Base-by-base conservation (phyloP, 2,113 vertebrate species). In the Raja brachyura region DNA sequence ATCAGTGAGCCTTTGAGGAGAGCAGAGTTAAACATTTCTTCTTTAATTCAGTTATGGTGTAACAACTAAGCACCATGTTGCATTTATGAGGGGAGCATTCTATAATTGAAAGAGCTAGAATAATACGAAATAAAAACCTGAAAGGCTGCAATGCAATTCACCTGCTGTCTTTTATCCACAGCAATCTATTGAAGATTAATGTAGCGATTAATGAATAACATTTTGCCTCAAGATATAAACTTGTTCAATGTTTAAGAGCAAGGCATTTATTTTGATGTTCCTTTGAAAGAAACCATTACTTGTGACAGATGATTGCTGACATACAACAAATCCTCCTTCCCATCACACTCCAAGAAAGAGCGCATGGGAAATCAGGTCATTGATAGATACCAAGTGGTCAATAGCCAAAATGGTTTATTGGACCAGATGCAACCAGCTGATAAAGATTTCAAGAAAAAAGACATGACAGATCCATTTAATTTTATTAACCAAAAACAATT, bases 381-480 rank as follows among this genome's bases (percentile, higher is more conserved):
- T 88, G 11, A 16, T 86, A n/a, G 11, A 16, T 86, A n/a, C 5
- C 25, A 28, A 63, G 28, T 18, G 10, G 56, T 18, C 79, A 73
- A 54, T 39, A 39, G 33, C 66, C 56, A n/a, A 54, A 66, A 68
- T 20, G 14, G 77, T 22, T 59, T 25, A 78, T 54, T 25, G 48
- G 70, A 33, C 59, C 22, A 77, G 81, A 75, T 93, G 94, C 68
- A 28, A 10, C 9, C 59, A 48, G n/a, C 63, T 56, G 93, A 94
- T 94, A 93, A 94, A 74, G 33, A 83, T 75, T 73, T 85, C 2
- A 28, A 48, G 39, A 48, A 25, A 28, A 28, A n/a, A 61, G 16
- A 90, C 75, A 93, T 86, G 86, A 77, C 83, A 74, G 77, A 79
- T 63, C 93, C 70, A 93, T 93, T 93, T 94, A 78, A 93, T 25